Evolutionary conservation across 2,797 vertebrate species (phyloP).

Genomic region (Falco concolor): DNA sequence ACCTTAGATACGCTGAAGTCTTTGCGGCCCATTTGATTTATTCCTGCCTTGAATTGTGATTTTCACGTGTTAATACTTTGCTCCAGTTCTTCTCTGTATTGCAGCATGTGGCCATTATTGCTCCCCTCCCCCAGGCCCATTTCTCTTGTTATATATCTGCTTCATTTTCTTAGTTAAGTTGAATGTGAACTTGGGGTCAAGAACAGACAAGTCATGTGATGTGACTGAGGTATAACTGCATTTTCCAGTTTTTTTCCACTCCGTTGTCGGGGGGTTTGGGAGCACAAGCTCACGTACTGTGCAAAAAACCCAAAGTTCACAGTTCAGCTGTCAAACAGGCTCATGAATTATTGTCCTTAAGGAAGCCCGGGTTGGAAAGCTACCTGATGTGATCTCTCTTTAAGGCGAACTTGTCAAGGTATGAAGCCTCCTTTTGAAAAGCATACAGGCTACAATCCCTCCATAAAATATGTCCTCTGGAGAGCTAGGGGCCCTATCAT

Average conservation of each 20-base stretch:
- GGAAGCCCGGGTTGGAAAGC: neutral
- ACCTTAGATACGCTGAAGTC: neutral
- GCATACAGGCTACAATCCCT: neutral
- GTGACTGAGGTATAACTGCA: slow-evolving; percentile 8
- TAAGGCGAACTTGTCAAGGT: neutral
- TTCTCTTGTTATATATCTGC: slow-evolving; percentile 40
- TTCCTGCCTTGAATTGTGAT: slow-evolving; percentile 38
- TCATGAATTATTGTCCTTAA: slow-evolving; percentile 22
- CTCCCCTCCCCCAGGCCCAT: slow-evolving; percentile 1
- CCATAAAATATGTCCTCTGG: neutral
- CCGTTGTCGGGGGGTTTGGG: neutral
- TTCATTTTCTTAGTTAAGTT: slow-evolving; percentile 58
- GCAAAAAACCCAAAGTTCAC: neutral
- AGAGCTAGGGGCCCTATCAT: neutral
- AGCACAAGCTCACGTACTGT: neutral
- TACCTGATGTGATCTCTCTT: neutral
- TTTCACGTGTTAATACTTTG: slow-evolving; percentile 51
- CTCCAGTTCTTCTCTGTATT: slow-evolving; percentile 29
- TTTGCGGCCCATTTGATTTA: slow-evolving; percentile 36
- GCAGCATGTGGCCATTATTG: slow-evolving; percentile 39
- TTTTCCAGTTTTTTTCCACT: slow-evolving; percentile 46
- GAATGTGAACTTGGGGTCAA: slow-evolving; percentile 57
- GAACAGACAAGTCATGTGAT: slow-evolving; percentile 40
- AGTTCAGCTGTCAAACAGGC: slow-evolving; percentile 20
- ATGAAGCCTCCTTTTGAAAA: neutral